A percentile compares a stretch with the other conserved stretches of the same genome.
phyloP scores from a whole-genome alignment of 2,797 vertebrate species.

The Vipera ursinii region DNA sequence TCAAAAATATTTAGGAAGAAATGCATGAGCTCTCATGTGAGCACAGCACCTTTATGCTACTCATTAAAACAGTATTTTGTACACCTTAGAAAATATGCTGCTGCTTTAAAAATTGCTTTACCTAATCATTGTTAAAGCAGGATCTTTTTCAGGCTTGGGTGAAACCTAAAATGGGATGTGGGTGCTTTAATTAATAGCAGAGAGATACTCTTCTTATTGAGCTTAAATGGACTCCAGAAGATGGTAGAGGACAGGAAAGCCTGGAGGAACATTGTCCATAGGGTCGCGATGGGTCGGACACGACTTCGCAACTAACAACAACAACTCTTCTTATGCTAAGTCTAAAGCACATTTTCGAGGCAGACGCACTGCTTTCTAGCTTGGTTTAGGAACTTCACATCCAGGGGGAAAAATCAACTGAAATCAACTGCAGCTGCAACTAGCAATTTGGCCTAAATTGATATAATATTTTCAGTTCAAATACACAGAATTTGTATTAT shows the following conservation, averaged over 20 bases:
- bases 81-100: neutral
- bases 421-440: neutral
- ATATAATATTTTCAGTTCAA: neutral
- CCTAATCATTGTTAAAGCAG: neutral
- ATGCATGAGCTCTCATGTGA: neutral
- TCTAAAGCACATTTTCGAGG: neutral
- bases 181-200: neutral
- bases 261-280: too few species aligned
- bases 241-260: too few species aligned
- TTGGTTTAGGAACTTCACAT: neutral
- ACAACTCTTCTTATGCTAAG: neutral
- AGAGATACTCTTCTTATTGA: neutral
- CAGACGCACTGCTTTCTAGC: neutral
- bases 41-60: neutral
- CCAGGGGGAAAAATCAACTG: neutral
- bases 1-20: neutral
- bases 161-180: neutral
- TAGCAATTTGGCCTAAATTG: neutral
- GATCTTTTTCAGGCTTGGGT: neutral
- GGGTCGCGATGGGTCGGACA: too few species aligned
- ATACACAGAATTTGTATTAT: neutral
- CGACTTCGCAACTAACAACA: too few species aligned
- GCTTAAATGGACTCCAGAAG: too few species aligned
- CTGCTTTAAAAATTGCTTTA: neutral
- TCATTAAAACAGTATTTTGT: neutral